A percentile compares a stretch with the other conserved stretches of the same genome.
These are phyloP conservation scores for Malurus leucopterus DNA, from an alignment of 2,797 vertebrate genomes.

Conservation along the genomic window DNA sequence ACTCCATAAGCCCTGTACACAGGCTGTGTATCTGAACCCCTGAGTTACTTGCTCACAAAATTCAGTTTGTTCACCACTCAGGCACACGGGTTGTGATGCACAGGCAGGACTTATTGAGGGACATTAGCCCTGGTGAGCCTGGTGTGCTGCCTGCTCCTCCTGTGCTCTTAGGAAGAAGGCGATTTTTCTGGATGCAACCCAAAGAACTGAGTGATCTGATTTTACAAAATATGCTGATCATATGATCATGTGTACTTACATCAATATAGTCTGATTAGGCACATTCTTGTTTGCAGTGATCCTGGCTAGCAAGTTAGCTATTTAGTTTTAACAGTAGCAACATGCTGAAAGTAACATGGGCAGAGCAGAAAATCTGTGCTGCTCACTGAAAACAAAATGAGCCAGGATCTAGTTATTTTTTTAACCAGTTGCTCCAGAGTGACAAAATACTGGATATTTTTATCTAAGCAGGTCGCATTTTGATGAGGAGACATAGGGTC, in stretches of 20 bases:
- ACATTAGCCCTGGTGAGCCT: background rate
- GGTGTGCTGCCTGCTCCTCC: background rate
- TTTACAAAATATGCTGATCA: background rate
- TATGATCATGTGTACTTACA: background rate
- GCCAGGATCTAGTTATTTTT: background rate
- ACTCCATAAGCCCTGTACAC: accelerated
- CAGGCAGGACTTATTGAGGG: background rate
- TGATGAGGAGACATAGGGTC: slow-evolving; percentile 33
- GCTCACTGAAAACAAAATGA: background rate
- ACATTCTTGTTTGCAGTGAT: background rate
- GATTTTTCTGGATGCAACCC: background rate
- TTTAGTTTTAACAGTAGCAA: background rate
- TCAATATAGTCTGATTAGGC: background rate
- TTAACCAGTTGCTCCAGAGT: background rate
- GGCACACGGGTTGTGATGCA: accelerated
- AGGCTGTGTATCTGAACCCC: background rate
- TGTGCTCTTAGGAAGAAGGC: background rate
- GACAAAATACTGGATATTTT: slow-evolving; percentile 31
- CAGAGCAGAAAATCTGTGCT: background rate
- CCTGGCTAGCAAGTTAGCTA: background rate
- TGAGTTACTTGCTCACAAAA: background rate
- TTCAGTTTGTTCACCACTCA: background rate
- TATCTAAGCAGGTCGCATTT: slow-evolving; percentile 26
- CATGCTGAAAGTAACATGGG: background rate
- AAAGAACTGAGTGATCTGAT: background rate